phyloP scores from a whole-genome alignment of 2,113 vertebrate species.

The Zingel zingel region DNA sequence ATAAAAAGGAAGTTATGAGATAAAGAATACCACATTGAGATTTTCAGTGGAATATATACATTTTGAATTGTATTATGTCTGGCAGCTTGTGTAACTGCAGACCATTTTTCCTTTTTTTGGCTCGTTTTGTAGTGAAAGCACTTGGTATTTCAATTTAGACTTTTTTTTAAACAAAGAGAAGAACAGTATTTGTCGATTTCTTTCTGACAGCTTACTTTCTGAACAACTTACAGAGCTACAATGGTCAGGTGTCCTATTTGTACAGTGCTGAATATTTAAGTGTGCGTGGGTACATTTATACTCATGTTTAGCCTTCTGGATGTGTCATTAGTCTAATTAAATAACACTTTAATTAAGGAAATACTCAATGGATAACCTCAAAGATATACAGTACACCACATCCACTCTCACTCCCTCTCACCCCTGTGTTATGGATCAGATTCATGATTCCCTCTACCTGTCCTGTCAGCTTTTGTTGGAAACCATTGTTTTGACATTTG shows the following conservation, averaged over 20 bases:
- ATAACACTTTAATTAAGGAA: slow-evolving; percentile 43
- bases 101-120: slow-evolving; percentile 1
- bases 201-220: background rate
- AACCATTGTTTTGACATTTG: slow-evolving; percentile 36
- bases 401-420: background rate
- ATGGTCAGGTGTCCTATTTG: background rate
- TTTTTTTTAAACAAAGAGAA: slow-evolving; percentile 10
- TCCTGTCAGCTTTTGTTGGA: slow-evolving; percentile 29
- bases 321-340: slow-evolving; percentile 31
- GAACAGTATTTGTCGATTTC: background rate
- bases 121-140: background rate
- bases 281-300: background rate
- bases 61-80: slow-evolving; percentile 8
- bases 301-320: background rate
- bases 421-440: background rate
- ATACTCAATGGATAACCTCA: slow-evolving; percentile 25
- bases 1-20: slow-evolving; percentile 25
- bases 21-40: slow-evolving; percentile 28
- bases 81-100: slow-evolving; percentile 25
- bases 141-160: slow-evolving; percentile 5
- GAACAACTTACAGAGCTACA: background rate
- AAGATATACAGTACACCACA: background rate
- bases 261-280: background rate
- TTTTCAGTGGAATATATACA: slow-evolving; percentile 24
- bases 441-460: slow-evolving; percentile 23